Evolutionary conservation across 2,888 invertebrate genomes (phyloP).

Genomic region (Ophioninae sp.): DNA sequence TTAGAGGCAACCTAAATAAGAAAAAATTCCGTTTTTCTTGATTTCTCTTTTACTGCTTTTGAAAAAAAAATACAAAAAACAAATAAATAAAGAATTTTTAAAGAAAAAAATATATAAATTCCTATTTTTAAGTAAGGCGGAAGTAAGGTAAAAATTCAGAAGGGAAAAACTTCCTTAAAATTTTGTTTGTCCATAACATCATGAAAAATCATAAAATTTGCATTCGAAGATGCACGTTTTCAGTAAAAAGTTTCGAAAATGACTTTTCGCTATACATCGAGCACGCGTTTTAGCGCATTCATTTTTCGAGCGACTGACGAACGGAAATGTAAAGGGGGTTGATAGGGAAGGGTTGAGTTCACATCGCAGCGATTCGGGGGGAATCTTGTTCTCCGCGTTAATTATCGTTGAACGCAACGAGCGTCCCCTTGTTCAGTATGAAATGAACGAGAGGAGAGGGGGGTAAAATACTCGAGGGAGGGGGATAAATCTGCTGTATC

Average conservation of each 20-base stretch:
- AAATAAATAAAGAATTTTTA: no score
- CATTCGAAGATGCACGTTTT: no score
- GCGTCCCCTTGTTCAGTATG: slow-evolving; percentile 2
- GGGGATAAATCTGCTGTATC: slow-evolving; percentile 28
- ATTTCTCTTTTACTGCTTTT: no score
- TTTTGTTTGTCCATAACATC: no score
- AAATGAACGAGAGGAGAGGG: slow-evolving; percentile 9
- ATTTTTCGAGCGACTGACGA: slow-evolving; percentile 29
- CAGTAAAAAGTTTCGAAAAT: neutral
- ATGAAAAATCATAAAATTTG: no score
- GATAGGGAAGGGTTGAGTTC: neutral
- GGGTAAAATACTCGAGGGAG: neutral
- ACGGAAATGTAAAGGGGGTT: slow-evolving; percentile 46
- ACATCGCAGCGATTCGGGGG: neutral
- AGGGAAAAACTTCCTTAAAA: no score
- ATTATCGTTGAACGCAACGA: slow-evolving; percentile 23
- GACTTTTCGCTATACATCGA: neutral
- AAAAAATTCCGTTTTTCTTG: no score
- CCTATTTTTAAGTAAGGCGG: no score
- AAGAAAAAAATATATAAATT: no score
- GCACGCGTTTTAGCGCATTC: neutral
- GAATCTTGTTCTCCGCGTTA: slow-evolving; percentile 24
- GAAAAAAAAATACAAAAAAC: no score
- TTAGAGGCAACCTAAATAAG: no score
- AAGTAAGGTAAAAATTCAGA: no score